Evolutionary conservation across 2,113 vertebrate genomes (phyloP).

Genomic region (Tachycineta bicolor): DNA sequence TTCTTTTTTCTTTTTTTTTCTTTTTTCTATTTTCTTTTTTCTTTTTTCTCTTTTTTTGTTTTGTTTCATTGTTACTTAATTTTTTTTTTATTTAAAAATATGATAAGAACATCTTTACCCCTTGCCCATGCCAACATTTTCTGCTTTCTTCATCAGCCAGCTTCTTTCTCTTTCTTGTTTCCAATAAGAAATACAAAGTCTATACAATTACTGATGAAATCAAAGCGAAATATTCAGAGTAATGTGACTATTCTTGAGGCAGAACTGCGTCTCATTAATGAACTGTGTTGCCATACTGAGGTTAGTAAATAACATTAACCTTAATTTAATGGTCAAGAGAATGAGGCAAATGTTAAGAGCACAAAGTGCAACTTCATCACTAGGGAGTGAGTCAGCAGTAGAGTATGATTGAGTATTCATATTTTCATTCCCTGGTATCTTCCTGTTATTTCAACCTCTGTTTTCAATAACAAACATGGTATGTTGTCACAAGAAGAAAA

Average conservation of each 20-base stretch:
- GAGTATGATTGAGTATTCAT: rapidly evolving
- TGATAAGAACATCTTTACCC: neutral
- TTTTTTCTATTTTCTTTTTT: too few species aligned
- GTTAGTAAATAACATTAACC: neutral
- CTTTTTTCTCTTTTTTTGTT: neutral
- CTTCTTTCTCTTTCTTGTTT: neutral
- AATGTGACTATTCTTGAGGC: neutral
- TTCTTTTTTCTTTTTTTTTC: neutral
- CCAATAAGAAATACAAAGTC: neutral
- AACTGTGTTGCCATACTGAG: neutral
- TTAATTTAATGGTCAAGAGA: neutral
- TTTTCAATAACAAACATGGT: neutral
- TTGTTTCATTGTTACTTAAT: neutral
- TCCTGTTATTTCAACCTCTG: neutral
- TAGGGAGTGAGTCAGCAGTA: neutral
- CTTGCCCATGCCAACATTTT: rapidly evolving
- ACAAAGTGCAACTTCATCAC: neutral
- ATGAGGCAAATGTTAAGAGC: neutral
- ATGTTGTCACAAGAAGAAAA: neutral
- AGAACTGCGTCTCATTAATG: neutral
- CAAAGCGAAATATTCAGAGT: neutral
- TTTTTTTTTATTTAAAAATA: neutral
- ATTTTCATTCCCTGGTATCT: neutral
- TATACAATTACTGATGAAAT: neutral
- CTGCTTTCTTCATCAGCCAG: neutral